Base-by-base conservation (phyloP, 2,113 vertebrate genomes). In the Eulacestoma nigropectus region DNA sequence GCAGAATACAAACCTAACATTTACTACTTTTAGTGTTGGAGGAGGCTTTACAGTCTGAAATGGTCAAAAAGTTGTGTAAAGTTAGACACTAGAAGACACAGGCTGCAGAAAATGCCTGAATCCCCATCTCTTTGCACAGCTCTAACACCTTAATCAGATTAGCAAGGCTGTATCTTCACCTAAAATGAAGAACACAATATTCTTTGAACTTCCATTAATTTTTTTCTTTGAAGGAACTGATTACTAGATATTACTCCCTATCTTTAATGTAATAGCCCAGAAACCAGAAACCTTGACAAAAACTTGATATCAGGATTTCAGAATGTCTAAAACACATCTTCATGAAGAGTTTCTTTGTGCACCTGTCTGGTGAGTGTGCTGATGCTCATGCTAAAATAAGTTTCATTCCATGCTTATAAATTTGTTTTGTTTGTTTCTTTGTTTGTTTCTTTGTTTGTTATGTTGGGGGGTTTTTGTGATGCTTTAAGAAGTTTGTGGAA, bases 61-160 rank as follows among this genome's bases (percentile, higher is more conserved):
- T 13, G 1, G 22, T 67, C 6, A 55, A 85, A 82, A 77, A 14
- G 4, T 44, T 70, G 16, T 35, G 21, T 79, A 3, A 77, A 69
- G 4, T 21, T 35, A 59, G 17, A 46, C 64, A 32, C 18, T 49
- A 63, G 13, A 53, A 63, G 32, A n/a, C 0, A 22, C 1, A 21
- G 8, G 10, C 22, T 76, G 7, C 20, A 63, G 21, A 44, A 33
- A 47, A 30, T n/a, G 5, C 9, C 9, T 19, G 33, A 74, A 33
- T 63, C 13, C 5, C 4, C 3, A 0, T 19, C 9, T 49, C 7
- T 65, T 82, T 41, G 30, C 2, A 1, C 10, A 79, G 16, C 47
- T 49, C 6, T 67, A 70, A 5, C 5, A 20, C 5, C 8, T 42
- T 33, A 50, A 50, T 32, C 20, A 68, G 8, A 52, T 59, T 49